Percentiles rank a stretch among this genome's conserved stretches.
These are phyloP conservation scores for Acropora tenuis DNA, from an alignment of 64 coral and sea anemone species.

Conservation along the genomic window DNA sequence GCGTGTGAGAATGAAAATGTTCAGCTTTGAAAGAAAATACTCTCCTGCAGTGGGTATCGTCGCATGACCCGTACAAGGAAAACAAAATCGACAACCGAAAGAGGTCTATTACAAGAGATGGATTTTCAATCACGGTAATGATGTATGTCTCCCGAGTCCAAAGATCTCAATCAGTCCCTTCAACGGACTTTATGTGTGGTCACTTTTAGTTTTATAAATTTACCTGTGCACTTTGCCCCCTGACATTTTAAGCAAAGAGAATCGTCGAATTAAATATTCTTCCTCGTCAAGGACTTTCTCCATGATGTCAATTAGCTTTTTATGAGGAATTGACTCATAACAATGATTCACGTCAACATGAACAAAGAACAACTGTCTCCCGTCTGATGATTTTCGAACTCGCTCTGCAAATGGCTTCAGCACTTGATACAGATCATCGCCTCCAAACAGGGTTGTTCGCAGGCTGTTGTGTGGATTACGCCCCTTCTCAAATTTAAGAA, in stretches of 20 bases:
- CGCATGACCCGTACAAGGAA: no score
- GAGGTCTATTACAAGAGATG: no score
- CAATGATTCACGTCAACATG: slow-evolving; percentile 75
- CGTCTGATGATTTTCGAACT: slow-evolving; percentile 14
- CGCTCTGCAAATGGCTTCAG: slow-evolving; percentile 49
- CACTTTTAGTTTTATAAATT: neutral
- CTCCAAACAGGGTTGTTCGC: slow-evolving; percentile 67
- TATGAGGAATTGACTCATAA: slow-evolving; percentile 81
- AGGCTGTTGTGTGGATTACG: slow-evolving; percentile 6
- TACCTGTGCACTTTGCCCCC: slow-evolving; percentile 52
- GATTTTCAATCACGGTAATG: no score
- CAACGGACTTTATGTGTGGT: no score
- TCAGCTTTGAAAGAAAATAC: no score
- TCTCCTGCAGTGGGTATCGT: no score
- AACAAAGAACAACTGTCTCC: slow-evolving; percentile 66
- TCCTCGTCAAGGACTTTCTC: slow-evolving; percentile 74
- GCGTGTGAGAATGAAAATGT: no score
- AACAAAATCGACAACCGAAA: no score
- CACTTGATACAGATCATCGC: slow-evolving; percentile 69
- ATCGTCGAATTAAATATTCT: slow-evolving; percentile 80
- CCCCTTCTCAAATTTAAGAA: slow-evolving; percentile 72
- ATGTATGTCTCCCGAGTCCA: no score
- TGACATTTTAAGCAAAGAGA: slow-evolving; percentile 11
- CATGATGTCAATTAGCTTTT: slow-evolving; percentile 80
- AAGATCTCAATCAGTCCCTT: no score